Percentiles rank a stretch among this genome's conserved stretches.
These are phyloP conservation scores for Sialis fuliginosa DNA, from an alignment of 2,888 invertebrate genomes.

Conservation along the genomic window DNA sequence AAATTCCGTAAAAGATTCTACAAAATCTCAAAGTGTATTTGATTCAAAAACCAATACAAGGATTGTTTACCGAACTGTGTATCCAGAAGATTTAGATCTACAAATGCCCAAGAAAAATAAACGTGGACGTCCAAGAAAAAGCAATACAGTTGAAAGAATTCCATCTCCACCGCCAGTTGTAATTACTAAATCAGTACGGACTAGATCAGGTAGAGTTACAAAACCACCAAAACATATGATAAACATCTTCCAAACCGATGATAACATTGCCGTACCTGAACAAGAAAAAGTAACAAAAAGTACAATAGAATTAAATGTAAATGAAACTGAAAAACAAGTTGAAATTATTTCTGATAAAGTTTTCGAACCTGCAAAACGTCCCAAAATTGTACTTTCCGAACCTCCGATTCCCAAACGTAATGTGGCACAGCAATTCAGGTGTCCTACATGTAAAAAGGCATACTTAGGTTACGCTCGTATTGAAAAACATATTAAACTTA, in stretches of 20 bases:
- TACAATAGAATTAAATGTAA: background rate
- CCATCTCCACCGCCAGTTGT: slow-evolving; percentile 4
- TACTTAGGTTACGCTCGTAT: slow-evolving; percentile 42
- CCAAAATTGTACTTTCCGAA: slow-evolving; percentile 1
- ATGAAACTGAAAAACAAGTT: background rate
- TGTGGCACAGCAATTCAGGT: slow-evolving; percentile 33
- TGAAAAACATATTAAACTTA: slow-evolving; percentile 38
- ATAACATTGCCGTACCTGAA: background rate
- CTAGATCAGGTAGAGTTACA: slow-evolving; percentile 20
- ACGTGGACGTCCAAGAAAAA: slow-evolving; percentile 18
- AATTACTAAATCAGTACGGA: slow-evolving; percentile 12
- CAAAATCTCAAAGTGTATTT: slow-evolving; percentile 2
- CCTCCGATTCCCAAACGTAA: slow-evolving; percentile 20
- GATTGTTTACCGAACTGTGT: slow-evolving; percentile 18
- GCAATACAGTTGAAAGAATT: slow-evolving; percentile 8
- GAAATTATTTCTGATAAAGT: slow-evolving; percentile 7
- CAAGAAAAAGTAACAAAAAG: background rate
- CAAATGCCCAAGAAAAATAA: slow-evolving; percentile 13
- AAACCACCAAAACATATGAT: slow-evolving; percentile 20
- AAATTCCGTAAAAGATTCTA: background rate
- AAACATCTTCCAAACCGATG: slow-evolving; percentile 8
- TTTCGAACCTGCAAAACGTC: slow-evolving; percentile 1
- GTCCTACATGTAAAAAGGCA: slow-evolving; percentile 43
- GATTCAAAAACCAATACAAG: slow-evolving; percentile 9
- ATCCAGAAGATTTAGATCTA: slow-evolving; percentile 19